Evolutionary conservation across 2,888 invertebrate genomes (phyloP).

Genomic region (Aricia artaxerxes): DNA sequence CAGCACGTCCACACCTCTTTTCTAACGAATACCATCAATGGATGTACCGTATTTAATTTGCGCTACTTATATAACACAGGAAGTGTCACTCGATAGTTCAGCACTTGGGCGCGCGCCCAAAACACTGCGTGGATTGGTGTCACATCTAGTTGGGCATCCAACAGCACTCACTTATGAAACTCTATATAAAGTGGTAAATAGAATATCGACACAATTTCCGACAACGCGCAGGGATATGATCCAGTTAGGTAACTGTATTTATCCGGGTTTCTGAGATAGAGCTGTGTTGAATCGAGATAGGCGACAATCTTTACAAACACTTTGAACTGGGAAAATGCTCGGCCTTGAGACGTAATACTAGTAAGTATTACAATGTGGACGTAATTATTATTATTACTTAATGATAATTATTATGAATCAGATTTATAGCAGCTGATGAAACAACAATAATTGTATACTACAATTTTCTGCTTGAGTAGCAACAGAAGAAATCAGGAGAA

Average conservation of each 20-base stretch:
- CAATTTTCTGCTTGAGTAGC: neutral
- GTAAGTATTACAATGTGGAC: neutral
- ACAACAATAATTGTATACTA: neutral
- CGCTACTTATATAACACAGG: conserved; percentile 32
- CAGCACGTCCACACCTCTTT: neutral
- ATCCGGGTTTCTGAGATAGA: neutral
- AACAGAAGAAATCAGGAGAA: neutral
- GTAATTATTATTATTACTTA: neutral
- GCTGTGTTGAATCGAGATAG: neutral
- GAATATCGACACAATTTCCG: neutral
- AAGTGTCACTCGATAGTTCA: conserved; percentile 32
- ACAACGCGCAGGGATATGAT: conserved; percentile 6
- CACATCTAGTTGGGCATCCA: neutral
- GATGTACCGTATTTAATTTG: neutral
- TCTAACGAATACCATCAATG: neutral
- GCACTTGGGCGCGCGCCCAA: conserved; percentile 32
- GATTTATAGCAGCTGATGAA: neutral
- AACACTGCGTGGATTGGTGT: conserved; percentile 28
- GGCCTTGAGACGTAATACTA: neutral
- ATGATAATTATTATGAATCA: conserved; percentile 6
- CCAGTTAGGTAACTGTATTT: conserved; percentile 17
- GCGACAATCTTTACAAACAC: neutral
- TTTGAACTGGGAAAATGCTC: neutral
- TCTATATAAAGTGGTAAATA: conserved; percentile 10
- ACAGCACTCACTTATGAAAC: conserved; percentile 7